Conservation (phyloP, 2,113 vertebrate species). For the Sorex araneus region DNA sequence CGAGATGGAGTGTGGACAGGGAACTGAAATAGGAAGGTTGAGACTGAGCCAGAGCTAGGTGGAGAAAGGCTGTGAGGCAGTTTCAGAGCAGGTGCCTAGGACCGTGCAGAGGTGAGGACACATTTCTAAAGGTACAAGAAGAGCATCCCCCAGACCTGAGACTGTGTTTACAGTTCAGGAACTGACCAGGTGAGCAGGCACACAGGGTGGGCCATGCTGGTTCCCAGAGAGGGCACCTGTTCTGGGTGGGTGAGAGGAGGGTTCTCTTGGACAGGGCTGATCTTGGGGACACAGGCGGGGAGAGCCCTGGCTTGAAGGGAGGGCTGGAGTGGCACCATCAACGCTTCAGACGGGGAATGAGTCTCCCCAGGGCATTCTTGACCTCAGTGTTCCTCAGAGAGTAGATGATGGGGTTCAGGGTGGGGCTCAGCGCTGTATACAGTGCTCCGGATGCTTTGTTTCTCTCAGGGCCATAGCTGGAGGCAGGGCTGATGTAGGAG, state of each 20-base stretch:
- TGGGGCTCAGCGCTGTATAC: not conserved
- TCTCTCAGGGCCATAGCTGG: slow-evolving; percentile 61
- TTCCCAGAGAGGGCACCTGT: not conserved
- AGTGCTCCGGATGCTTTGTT: slow-evolving; percentile 52
- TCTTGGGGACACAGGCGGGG: not conserved
- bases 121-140: too few species aligned
- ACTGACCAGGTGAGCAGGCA: too few species aligned
- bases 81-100: too few species aligned
- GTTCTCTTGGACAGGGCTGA: not conserved
- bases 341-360: not conserved
- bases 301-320: not conserved
- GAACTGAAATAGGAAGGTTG: too few species aligned
- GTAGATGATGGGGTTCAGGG: not conserved
- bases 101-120: too few species aligned
- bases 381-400: not conserved
- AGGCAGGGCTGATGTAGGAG: slow-evolving; percentile 66
- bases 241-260: not conserved
- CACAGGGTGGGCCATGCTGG: too few species aligned
- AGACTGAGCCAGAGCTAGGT: too few species aligned
- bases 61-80: too few species aligned
- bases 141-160: too few species aligned
- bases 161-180: too few species aligned
- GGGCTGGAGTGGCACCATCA: not conserved
- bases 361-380: not conserved
- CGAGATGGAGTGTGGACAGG: too few species aligned